Evolutionary conservation across 2,797 vertebrate genomes (phyloP), one percentile per base, ranked within the genome.

Genomic region (Bradypus variegatus): DNA sequence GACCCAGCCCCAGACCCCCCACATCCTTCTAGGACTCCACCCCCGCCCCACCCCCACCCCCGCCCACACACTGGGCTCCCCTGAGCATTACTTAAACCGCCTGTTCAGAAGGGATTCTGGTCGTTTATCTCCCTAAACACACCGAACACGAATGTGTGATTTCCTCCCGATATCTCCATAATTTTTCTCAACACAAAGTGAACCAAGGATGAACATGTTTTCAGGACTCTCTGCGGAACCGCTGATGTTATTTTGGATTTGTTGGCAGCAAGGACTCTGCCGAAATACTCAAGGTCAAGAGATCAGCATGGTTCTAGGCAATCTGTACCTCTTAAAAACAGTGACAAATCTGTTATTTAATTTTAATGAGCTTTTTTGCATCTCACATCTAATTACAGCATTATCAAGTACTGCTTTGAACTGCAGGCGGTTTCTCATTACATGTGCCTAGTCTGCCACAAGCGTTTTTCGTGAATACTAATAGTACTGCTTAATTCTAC

Each of bases 321-420:
- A 97, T 97, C 97, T 96, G 97, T 85, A 83, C 96, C 97, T 98
- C 97, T 97, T 97, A 97, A 97, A 97, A 97, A 97, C 97, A 97
- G 97, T 98, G 97, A 98, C 97, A 97, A 98, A 98, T 97, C 97
- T 92, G 97, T 98, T 97, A 97, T 97, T 98, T 97, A 97, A 97
- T 97, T 97, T 97, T 98, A 97, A 98, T 97, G 97, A 97, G 97
- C 97, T 96, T 98, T 97, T 97, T 96, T 97, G 97, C 97, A 97
- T 98, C 97, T 97, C 97, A 97, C 96, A 97, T 97, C 97, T 98
- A 98, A 98, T 98, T 98, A 98, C 94, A 58, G 97, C 97, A 97
- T 98, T 97, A 98, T 98, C 97, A 98, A 98, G 97, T 95, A 97
- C 97, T 96, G 97, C 97, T 97, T 96, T 29, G 96, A 98, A 96